Conservation (phyloP, 2,797 vertebrate genomes). For the Antrozous pallidus region DNA sequence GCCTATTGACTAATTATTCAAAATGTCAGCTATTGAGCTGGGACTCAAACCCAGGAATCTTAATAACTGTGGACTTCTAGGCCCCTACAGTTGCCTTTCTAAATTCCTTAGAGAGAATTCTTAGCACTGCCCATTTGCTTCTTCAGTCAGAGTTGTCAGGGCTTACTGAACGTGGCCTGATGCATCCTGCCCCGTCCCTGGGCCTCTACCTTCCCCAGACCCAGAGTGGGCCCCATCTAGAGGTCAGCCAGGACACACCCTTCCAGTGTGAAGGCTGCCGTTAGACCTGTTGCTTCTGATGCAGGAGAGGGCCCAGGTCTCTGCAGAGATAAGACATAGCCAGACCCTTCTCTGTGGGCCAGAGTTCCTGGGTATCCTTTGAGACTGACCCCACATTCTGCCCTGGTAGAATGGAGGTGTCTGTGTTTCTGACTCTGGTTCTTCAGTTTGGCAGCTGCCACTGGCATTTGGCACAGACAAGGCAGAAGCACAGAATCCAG, state of each 20-base stretch:
- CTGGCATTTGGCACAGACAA: neutral
- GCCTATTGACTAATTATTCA: neutral
- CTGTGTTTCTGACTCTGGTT: conserved; percentile 14
- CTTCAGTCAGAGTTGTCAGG: neutral
- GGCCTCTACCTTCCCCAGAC: neutral
- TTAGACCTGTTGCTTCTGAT: neutral
- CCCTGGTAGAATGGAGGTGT: neutral
- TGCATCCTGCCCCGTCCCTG: neutral
- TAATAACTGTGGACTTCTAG: neutral
- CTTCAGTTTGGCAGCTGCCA: conserved; percentile 40
- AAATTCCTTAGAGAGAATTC: neutral
- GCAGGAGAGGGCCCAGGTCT: neutral
- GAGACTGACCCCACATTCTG: neutral
- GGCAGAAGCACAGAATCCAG: neutral
- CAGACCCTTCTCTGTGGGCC: neutral
- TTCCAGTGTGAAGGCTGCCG: neutral
- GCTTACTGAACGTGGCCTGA: neutral
- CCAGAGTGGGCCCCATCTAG: neutral
- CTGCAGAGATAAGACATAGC: neutral
- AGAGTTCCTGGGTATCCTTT: neutral
- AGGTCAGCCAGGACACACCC: neutral
- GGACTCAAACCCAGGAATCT: conserved; percentile 2
- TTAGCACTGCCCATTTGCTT: neutral
- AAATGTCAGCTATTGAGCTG: neutral
- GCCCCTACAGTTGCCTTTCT: neutral